A percentile compares a stretch with the other conserved stretches of the same genome.
These are phyloP conservation scores for Hafferia zeledoni DNA, from an alignment of 2,797 vertebrate species.

Conservation along the genomic window DNA sequence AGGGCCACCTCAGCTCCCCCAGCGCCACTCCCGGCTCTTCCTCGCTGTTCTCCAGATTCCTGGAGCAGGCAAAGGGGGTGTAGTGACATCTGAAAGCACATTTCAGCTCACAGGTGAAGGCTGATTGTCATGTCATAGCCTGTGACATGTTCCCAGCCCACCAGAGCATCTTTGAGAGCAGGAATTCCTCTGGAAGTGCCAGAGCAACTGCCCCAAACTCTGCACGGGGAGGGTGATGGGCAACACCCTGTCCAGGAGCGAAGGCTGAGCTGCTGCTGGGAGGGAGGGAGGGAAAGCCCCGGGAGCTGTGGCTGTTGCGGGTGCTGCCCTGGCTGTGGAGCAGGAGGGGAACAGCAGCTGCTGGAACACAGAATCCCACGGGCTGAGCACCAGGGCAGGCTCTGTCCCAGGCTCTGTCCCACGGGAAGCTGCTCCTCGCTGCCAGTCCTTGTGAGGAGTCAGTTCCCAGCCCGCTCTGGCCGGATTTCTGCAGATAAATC, in stretches of 20 bases:
- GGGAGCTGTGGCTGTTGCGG: accelerated
- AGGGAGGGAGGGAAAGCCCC: neutral
- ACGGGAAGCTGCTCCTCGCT: neutral
- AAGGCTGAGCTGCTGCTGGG: neutral
- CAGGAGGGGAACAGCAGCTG: neutral
- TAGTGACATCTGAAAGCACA: accelerated
- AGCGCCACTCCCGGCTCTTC: neutral
- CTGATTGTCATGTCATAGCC: accelerated
- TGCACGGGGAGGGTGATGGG: neutral
- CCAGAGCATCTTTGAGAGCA: neutral
- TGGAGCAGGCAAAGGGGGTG: accelerated
- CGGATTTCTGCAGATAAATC: neutral
- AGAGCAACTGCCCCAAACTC: neutral
- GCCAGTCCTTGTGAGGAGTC: accelerated
- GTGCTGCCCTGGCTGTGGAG: neutral
- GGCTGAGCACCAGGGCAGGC: accelerated
- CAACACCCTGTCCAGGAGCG: neutral
- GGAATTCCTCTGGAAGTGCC: accelerated
- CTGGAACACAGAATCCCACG: neutral
- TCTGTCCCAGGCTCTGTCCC: too few relatives aligned
- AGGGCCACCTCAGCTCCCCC: neutral
- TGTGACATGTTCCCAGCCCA: neutral
- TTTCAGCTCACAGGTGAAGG: neutral
- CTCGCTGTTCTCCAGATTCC: neutral
- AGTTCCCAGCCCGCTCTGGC: neutral